Conservation (phyloP, 1,140 invertebrate genomes). For the Arion vulgaris region DNA sequence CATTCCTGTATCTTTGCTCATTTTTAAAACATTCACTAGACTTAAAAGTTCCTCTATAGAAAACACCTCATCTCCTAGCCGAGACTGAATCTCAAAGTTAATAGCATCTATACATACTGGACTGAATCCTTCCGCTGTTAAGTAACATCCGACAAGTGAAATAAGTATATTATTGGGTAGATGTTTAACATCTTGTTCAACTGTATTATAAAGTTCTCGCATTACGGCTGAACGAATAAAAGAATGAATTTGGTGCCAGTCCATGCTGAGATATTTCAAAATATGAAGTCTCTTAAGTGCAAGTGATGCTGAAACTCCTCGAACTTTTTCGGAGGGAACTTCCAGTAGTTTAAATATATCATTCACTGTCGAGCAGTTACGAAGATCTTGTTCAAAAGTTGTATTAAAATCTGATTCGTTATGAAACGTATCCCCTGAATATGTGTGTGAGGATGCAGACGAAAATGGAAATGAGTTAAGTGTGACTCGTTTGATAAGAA, state of each 20-base stretch:
- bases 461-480: conserved; percentile 40
- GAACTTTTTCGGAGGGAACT: conserved; percentile 74
- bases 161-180: conserved; percentile 50
- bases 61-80: conserved; percentile 76
- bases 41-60: conserved; percentile 75
- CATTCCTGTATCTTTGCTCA: background rate
- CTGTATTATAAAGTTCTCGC: conserved; percentile 60
- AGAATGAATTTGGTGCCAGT: conserved; percentile 66
- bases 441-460: conserved; percentile 29
- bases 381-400: conserved; percentile 69
- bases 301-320: conserved; percentile 74
- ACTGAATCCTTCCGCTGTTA: conserved; percentile 46
- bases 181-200: conserved; percentile 44
- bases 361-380: conserved; percentile 59
- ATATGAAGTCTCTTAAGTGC: conserved; percentile 75
- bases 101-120: conserved; percentile 40
- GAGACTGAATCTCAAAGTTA: conserved; percentile 52
- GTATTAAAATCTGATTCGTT: conserved; percentile 65
- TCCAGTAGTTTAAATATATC: conserved; percentile 70
- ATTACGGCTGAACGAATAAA: conserved; percentile 60
- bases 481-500: conserved; percentile 77
- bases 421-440: conserved; percentile 38
- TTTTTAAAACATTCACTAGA: conserved; percentile 9
- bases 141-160: conserved; percentile 48
- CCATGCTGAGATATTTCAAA: conserved; percentile 73